These are phyloP conservation scores for Medauroidea extradentata DNA, from an alignment of 1,140 invertebrate genomes.

Conservation along the genomic window DNA sequence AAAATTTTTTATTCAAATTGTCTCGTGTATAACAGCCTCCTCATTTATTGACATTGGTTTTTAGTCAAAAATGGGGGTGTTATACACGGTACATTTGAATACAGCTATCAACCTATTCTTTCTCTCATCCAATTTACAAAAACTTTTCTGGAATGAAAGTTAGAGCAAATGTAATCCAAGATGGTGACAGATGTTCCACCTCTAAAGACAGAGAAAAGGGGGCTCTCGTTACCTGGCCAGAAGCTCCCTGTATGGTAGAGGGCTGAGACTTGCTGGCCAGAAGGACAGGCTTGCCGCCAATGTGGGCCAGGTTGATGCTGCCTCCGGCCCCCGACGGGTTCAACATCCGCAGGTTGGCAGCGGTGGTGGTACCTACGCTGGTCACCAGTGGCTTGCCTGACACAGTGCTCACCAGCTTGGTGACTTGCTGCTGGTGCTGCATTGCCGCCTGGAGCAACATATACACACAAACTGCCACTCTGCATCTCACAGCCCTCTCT, in stretches of 20 bases:
- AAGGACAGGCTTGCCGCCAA: conserved; percentile 60
- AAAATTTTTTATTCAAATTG: too few relatives aligned
- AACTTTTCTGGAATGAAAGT: too few relatives aligned
- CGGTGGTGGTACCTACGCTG: conserved; percentile 11
- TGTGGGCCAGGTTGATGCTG: conserved; percentile 46
- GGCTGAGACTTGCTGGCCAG: conserved; percentile 47
- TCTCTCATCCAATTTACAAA: background rate
- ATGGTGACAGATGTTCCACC: background rate
- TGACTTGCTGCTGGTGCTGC: background rate
- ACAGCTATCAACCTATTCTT: background rate
- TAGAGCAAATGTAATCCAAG: background rate
- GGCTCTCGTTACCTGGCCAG: background rate
- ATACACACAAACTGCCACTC: too few relatives aligned
- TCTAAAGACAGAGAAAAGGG: background rate
- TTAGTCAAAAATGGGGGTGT: too few relatives aligned
- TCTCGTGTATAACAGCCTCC: too few relatives aligned
- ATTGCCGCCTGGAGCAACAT: background rate
- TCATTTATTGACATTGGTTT: too few relatives aligned
- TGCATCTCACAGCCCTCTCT: too few relatives aligned
- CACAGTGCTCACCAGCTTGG: conserved; percentile 7
- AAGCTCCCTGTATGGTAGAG: background rate
- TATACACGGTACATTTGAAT: background rate
- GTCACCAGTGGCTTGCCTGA: conserved; percentile 9
- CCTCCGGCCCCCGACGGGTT: conserved; percentile 18
- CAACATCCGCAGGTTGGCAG: conserved; percentile 30